Conservation (phyloP, 2,888 invertebrate genomes). For the Drosophila lacicola region DNA sequence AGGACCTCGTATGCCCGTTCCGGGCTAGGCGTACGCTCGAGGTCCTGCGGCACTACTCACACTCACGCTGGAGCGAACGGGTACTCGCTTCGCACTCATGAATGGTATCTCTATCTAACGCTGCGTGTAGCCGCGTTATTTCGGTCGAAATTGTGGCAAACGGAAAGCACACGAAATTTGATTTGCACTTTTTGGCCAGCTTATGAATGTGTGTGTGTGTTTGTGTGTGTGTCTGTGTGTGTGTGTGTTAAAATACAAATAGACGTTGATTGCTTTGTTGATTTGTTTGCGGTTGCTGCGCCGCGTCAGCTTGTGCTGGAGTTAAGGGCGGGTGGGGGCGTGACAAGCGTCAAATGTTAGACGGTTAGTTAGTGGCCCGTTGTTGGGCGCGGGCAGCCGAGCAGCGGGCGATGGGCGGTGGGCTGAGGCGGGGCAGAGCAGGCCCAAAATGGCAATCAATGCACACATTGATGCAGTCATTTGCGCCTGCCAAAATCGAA, state of each 20-base stretch:
- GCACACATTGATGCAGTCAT: conserved; percentile 73
- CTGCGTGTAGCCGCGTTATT: conserved; percentile 65
- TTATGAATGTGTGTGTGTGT: conserved; percentile 13
- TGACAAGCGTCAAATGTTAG: conserved; percentile 66
- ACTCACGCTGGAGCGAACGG: background rate
- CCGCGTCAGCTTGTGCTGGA: conserved; percentile 34
- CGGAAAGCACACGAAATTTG: conserved; percentile 65
- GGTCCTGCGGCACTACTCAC: background rate
- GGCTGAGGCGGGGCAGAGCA: background rate
- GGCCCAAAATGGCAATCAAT: conserved; percentile 73
- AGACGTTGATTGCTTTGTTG: conserved; percentile 81
- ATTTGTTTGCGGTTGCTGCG: conserved; percentile 78
- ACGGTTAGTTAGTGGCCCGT: conserved; percentile 73
- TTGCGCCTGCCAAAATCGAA: conserved; percentile 67
- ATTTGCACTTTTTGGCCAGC: conserved; percentile 72
- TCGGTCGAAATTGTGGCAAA: conserved; percentile 69
- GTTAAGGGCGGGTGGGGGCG: conserved; percentile 5
- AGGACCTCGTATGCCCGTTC: conserved; percentile 13
- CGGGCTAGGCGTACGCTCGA: too few relatives aligned
- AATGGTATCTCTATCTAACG: conserved; percentile 26
- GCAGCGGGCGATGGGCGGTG: background rate
- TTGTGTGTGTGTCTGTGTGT: conserved; percentile 15
- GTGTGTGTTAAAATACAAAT: conserved; percentile 76
- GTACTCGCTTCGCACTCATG: conserved; percentile 13
- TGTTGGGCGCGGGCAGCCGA: conserved; percentile 8